A percentile compares a stretch with the other conserved stretches of the same genome.
These are phyloP conservation scores for Cataglyphis cursor DNA, from an alignment of 2,888 invertebrate species.

Conservation along the genomic window DNA sequence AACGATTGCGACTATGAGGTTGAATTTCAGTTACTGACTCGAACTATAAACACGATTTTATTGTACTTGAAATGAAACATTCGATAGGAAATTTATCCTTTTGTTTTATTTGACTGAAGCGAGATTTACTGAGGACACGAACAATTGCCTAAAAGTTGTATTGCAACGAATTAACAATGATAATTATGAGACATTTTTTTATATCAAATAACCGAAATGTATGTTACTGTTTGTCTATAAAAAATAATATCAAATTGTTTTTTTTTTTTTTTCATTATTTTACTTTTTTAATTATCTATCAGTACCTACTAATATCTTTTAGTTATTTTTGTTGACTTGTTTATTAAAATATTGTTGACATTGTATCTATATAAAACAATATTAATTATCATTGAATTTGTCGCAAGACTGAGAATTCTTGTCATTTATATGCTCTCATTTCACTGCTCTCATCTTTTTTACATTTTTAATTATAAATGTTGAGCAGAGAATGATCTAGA, in stretches of 20 bases:
- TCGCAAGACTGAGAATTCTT: background rate
- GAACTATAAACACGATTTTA: slow-evolving; percentile 37
- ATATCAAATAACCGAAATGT: background rate
- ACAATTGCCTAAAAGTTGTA: background rate
- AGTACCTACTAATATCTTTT: background rate
- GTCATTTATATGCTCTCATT: background rate
- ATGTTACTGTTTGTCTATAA: background rate
- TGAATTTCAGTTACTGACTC: slow-evolving; percentile 19
- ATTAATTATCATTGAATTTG: background rate
- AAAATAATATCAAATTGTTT: too few species aligned
- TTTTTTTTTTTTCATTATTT: background rate
- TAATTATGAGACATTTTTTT: slow-evolving; percentile 20
- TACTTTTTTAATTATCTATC: background rate
- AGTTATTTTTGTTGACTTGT: background rate
- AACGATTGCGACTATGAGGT: slow-evolving; percentile 16
- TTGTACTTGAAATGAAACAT: slow-evolving; percentile 35
- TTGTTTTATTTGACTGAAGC: slow-evolving; percentile 12
- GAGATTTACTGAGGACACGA: slow-evolving; percentile 9
- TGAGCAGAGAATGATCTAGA: slow-evolving; percentile 31
- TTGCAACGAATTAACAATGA: background rate
- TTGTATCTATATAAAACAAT: background rate
- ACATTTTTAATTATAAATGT: slow-evolving; percentile 18
- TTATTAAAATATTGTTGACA: background rate
- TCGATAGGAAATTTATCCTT: slow-evolving; percentile 36
- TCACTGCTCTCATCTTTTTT: background rate